A percentile compares a stretch with the other conserved stretches of the same genome.
phyloP scores from a whole-genome alignment of 2,797 vertebrate genomes.

The Liasis olivaceus region DNA sequence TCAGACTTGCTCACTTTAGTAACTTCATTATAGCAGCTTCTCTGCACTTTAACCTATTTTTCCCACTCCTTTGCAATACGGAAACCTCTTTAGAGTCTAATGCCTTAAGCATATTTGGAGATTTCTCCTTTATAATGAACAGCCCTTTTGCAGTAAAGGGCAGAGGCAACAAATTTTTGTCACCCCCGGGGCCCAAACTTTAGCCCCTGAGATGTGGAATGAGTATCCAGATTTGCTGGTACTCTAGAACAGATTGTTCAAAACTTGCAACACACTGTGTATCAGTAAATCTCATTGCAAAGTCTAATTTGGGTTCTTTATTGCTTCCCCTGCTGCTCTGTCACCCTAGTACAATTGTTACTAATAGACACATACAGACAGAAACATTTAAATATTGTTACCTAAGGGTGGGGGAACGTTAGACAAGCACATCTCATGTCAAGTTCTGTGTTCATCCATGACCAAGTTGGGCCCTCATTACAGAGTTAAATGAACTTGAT shows the following conservation, averaged over 20 bases:
- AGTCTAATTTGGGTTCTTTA: constrained; percentile 71
- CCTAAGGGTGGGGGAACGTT: constrained; percentile 12
- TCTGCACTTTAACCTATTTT: constrained; percentile 25
- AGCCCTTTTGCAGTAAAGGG: constrained; percentile 47
- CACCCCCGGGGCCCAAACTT: constrained; percentile 60
- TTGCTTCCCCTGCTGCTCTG: constrained; percentile 64
- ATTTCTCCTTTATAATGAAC: constrained; percentile 25
- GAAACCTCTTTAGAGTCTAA: not conserved
- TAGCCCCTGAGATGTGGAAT: constrained; percentile 57
- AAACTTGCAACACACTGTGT: constrained; percentile 35
- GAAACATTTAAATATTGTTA: constrained; percentile 16
- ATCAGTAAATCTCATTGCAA: constrained; percentile 68
- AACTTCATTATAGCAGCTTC: not conserved
- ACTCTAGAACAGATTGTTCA: constrained; percentile 69
- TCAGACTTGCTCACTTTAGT: not conserved
- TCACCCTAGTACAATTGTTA: constrained; percentile 56
- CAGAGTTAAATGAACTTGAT: constrained; percentile 41
- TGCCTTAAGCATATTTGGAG: constrained; percentile 31
- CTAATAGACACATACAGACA: constrained; percentile 45
- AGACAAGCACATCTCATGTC: constrained; percentile 6
- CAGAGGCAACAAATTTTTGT: constrained; percentile 65
- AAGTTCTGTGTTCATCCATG: not conserved
- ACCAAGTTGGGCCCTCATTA: constrained; percentile 38
- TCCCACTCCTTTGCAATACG: not conserved
- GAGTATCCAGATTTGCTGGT: constrained; percentile 68